Evolutionary conservation across 2,888 invertebrate genomes (phyloP).

Genomic region (Stictocephala bisonia): DNA sequence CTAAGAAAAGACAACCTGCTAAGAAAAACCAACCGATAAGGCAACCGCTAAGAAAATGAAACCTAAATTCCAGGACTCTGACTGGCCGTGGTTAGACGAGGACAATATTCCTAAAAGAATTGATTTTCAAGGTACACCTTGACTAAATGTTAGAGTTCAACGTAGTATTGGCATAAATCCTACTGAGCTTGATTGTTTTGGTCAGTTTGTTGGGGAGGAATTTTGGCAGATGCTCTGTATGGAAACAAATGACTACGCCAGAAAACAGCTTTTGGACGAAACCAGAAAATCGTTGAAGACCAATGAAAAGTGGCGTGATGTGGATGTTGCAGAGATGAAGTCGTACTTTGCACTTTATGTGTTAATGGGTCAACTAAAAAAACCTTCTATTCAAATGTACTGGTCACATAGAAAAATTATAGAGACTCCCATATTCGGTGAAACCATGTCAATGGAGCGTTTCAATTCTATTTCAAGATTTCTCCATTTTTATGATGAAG

Average conservation of each 20-base stretch:
- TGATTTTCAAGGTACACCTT: slow-evolving; percentile 11
- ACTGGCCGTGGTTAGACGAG: slow-evolving; percentile 18
- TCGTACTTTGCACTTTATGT: slow-evolving; percentile 23
- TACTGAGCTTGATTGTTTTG: slow-evolving; percentile 26
- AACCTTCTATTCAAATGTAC: slow-evolving; percentile 3
- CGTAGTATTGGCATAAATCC: slow-evolving; percentile 16
- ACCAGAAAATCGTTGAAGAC: background rate
- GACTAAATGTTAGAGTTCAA: slow-evolving; percentile 20
- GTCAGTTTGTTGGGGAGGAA: slow-evolving; percentile 20
- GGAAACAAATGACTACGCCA: slow-evolving; percentile 26
- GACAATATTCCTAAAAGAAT: slow-evolving; percentile 8
- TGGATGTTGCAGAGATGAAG: slow-evolving; percentile 10
- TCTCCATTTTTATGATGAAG: slow-evolving; percentile 30
- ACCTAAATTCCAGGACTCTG: slow-evolving; percentile 14
- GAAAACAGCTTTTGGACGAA: slow-evolving; percentile 17
- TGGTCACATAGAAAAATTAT: slow-evolving; percentile 23
- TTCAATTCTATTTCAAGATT: slow-evolving; percentile 20
- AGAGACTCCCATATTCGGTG: slow-evolving; percentile 15
- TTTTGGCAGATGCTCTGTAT: slow-evolving; percentile 22
- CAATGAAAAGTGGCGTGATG: slow-evolving; percentile 18
- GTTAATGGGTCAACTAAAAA: slow-evolving; percentile 10
- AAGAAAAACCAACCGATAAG: background rate
- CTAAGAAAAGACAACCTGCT: too few species aligned
- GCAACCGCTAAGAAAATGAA: background rate
- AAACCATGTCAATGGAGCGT: slow-evolving; percentile 1